These are phyloP conservation scores for Nemoura dubitans DNA, from an alignment of 2,888 invertebrate species.

Conservation along the genomic window DNA sequence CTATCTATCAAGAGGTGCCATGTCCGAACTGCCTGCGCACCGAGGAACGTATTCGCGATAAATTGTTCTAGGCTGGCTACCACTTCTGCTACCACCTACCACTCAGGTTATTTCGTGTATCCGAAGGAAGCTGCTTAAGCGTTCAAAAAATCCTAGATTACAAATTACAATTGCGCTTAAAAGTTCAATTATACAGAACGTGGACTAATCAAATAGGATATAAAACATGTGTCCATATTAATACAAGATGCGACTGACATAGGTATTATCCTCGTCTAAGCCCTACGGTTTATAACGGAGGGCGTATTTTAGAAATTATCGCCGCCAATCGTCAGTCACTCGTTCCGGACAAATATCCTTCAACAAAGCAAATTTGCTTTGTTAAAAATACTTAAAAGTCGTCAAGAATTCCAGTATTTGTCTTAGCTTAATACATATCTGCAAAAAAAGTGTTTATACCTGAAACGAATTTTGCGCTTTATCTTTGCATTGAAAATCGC, in stretches of 20 bases:
- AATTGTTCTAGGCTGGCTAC: background rate
- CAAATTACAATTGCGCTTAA: too few species aligned
- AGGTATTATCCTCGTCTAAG: background rate
- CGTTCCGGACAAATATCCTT: slow-evolving; percentile 7
- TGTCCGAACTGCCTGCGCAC: background rate
- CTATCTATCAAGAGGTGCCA: background rate
- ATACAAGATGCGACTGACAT: background rate
- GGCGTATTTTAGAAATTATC: background rate
- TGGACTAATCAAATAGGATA: background rate
- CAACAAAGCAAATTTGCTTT: background rate
- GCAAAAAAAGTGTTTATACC: background rate
- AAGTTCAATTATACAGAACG: too few species aligned
- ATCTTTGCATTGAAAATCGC: background rate
- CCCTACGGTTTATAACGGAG: background rate
- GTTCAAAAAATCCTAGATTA: too few species aligned
- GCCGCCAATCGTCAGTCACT: slow-evolving; percentile 4
- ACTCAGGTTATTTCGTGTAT: too few species aligned
- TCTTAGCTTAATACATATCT: background rate
- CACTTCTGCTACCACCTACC: too few species aligned
- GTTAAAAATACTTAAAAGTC: slow-evolving; percentile 7
- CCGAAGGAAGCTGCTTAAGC: too few species aligned
- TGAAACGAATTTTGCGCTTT: background rate
- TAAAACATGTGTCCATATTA: background rate
- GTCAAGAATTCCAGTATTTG: background rate
- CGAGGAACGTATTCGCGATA: background rate